These are phyloP conservation scores for Diuraphis noxia DNA, from an alignment of 1,140 invertebrate species.

Conservation along the genomic window DNA sequence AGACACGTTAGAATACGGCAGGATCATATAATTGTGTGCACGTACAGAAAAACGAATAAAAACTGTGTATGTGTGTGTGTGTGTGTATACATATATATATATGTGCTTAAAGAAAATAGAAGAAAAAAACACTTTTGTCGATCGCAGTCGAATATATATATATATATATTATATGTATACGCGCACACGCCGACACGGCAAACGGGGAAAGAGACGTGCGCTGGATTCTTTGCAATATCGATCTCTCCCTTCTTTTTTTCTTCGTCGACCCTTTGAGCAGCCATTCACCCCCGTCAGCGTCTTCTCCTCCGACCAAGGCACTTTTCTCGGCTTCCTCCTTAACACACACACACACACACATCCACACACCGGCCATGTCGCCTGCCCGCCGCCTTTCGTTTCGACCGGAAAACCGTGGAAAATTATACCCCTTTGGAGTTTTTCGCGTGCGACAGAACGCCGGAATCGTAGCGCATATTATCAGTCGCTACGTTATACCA, in stretches of 20 bases:
- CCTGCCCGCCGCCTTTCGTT: not conserved
- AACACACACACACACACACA: not conserved
- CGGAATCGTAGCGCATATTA: not conserved
- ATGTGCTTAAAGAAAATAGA: conserved; percentile 10
- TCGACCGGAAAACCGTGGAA: conserved; percentile 43
- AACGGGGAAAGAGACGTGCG: conserved; percentile 19
- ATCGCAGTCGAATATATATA: not conserved
- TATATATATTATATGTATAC: conserved; percentile 22
- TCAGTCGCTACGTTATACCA: not conserved
- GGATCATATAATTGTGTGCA: not conserved
- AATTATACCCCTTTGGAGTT: not conserved
- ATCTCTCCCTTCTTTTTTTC: conserved; percentile 32
- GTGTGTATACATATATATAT: not conserved
- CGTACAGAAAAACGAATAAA: not conserved
- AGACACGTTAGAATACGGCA: not conserved
- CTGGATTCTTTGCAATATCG: conserved; percentile 49
- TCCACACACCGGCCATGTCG: not conserved
- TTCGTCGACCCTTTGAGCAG: not conserved
- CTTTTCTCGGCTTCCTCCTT: conserved; percentile 11
- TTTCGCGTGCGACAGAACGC: not conserved
- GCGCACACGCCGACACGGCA: not conserved
- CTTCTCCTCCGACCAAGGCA: conserved; percentile 11
- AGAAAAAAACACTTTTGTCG: conserved; percentile 29
- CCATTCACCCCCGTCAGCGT: not conserved
- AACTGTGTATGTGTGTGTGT: not conserved